Base-by-base conservation (phyloP, 1,140 invertebrate species). In the Tetramorium simillimum region DNA sequence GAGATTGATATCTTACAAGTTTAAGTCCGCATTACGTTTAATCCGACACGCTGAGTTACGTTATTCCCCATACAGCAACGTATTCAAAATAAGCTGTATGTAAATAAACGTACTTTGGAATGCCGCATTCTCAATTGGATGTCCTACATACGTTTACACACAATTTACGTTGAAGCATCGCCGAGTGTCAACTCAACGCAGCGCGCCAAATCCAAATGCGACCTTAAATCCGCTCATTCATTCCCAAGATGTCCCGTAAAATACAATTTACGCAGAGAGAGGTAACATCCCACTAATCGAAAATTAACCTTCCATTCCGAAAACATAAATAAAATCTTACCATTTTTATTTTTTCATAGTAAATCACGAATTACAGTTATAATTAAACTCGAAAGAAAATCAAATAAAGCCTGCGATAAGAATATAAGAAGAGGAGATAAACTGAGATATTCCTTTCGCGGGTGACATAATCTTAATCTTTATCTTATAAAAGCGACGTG, bases 91-190 rank as follows among this genome's bases (percentile, higher is more conserved):
- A 76, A 51, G 16, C 21, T 60, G 40, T 77, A 40, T 43, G 40
- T 6, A 63, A 63, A 77, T 77, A 43, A 33, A 77, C 18, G 21
- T 37, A 63, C 40, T n/a, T 77, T 43, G 12, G 6, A 14, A 33
- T 37, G 6, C 43, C 37, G 6, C 21, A 76, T 43, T 58, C 60
- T 63, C 21, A 12, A 12, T 24, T 21, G 24, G 40, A 46, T 77
- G 10, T 46, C n/a, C 33, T 14, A 28, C 21, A 60, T 60, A 60
- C 37, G 9, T 60, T 77, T 77, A 77, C 14, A n/a, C 10, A 1
- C 70, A 53, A 53, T 33, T 53, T 28, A 73, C 16, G 63, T 76
- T 46, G 24, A 77, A 77, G 10, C 6, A 49, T 67, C n/a, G 65
- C 21, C 9, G 10, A 18, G 40, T 24, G n/a, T 75, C 7, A 16